Base-by-base conservation (phyloP, 1,140 invertebrate species). In the Maconellicoccus hirsutus region DNA sequence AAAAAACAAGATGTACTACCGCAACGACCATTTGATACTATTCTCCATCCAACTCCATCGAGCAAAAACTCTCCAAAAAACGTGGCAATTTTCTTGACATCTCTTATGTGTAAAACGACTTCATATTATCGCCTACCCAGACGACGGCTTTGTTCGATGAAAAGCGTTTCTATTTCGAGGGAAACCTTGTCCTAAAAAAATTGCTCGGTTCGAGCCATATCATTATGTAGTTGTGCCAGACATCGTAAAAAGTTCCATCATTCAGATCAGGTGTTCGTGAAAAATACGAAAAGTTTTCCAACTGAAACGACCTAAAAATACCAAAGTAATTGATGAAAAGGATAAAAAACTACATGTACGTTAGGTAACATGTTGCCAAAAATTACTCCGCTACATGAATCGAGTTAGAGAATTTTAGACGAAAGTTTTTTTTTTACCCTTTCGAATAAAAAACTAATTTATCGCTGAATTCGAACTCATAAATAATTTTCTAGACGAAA, bases 361-460 rank as follows among this genome's bases (percentile, higher is more conserved):
- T 52, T 52, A 16, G 6, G 12, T 8, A 52, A 33, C 29, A 33
- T 52, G 42, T 52, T 52, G n/a, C 42, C 42, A 52, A 52, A 33
- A 33, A 33, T 33, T 33, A 33, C 29, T 3, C 29, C 29, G 12
- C 4, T 33, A 33, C 4, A 12, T 33, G 12, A 33, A 33, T 33
- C 29, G 29, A 33, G 29, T 33, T 33, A n/a, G 29, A 33, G 12
- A 33, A 6, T 33, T 33, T 33, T 33, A 52, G 16, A 3, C 42
- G n/a, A 52, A 52, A 52, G 2, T 52, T 33, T 33, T 33, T 33
- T 52, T 16, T 16, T 52, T 52, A 8, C 42, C 16, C 42, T 52
- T 52, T 52, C n/a, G n/a, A 52, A 52, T 52, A 52, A 52, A 52
- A 16, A 52, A 16, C n/a, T 52, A 52, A 52, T 52, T 52, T 52